A percentile compares a stretch with the other conserved stretches of the same genome.
These are phyloP conservation scores for Cantharis nigra DNA, from an alignment of 2,888 invertebrate genomes.

Conservation along the genomic window DNA sequence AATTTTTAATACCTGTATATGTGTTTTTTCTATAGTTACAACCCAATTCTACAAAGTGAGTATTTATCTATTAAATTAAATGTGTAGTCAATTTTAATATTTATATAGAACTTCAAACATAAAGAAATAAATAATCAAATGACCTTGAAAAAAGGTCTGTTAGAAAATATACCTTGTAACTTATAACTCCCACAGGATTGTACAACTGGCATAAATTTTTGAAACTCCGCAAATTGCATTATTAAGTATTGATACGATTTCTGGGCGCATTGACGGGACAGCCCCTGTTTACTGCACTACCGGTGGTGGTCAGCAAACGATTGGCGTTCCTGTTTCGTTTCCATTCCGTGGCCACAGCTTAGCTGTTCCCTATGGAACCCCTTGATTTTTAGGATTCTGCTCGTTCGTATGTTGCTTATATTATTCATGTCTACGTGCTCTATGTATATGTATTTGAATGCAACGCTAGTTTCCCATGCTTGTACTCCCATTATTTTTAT, in stretches of 20 bases:
- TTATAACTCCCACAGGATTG: constrained; percentile 38
- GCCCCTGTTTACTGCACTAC: constrained; percentile 34
- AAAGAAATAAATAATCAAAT: constrained; percentile 15
- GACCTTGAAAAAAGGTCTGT: constrained; percentile 18
- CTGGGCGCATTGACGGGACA: constrained; percentile 40
- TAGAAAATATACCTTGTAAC: constrained; percentile 29
- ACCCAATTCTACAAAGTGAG: not conserved
- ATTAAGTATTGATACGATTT: constrained; percentile 52
- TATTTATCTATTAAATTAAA: not conserved
- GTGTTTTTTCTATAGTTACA: too few relatives aligned
- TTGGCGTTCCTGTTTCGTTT: constrained; percentile 38
- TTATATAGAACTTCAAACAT: not conserved
- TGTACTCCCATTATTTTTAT: constrained; percentile 35
- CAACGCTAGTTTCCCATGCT: constrained; percentile 40
- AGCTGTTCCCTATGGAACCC: constrained; percentile 44
- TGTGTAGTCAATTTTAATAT: not conserved
- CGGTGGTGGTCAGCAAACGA: constrained; percentile 33
- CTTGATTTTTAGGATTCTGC: constrained; percentile 50
- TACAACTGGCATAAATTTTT: constrained; percentile 47
- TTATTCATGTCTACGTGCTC: constrained; percentile 50
- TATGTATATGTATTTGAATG: constrained; percentile 49
- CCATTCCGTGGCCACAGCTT: constrained; percentile 43
- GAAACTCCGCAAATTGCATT: constrained; percentile 48
- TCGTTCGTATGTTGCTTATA: constrained; percentile 46
- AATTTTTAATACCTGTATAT: too few relatives aligned